These are phyloP conservation scores for Meriones unguiculatus DNA, from an alignment of 2,113 vertebrate species.

Conservation along the genomic window DNA sequence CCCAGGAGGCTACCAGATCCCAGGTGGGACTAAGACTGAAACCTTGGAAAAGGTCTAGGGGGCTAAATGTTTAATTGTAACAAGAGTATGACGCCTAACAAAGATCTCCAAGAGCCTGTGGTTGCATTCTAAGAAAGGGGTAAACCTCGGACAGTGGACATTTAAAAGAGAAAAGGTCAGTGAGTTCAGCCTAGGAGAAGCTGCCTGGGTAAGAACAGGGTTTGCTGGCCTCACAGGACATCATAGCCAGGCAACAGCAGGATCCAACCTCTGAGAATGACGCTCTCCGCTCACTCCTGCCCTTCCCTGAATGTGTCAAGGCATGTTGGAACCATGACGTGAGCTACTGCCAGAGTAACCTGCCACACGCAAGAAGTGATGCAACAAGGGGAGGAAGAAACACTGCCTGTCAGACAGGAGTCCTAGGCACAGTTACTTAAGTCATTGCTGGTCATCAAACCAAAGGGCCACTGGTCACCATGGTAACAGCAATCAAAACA, in stretches of 20 bases:
- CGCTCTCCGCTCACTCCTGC: neutral
- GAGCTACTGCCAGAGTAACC: slow-evolving; percentile 24
- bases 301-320: slow-evolving; percentile 59
- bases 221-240: neutral
- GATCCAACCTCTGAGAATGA: neutral
- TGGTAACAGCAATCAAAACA: slow-evolving; percentile 74
- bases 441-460: slow-evolving; percentile 1
- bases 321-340: slow-evolving; percentile 62
- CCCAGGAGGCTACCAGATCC: neutral
- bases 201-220: neutral
- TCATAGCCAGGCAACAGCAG: neutral
- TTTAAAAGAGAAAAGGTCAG: neutral
- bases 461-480: slow-evolving; percentile 32
- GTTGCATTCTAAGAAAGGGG: neutral
- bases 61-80: neutral
- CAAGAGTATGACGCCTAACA: neutral
- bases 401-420: neutral
- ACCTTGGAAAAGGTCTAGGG: neutral
- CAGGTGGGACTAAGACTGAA: neutral
- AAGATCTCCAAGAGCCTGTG: neutral
- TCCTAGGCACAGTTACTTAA: slow-evolving; percentile 16
- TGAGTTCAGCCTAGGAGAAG: neutral
- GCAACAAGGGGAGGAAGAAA: slow-evolving; percentile 69
- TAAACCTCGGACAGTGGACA: neutral
- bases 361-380: slow-evolving; percentile 13